Conservation (phyloP, 2,888 invertebrate species). For the Caenorhabditis doughertyi region DNA sequence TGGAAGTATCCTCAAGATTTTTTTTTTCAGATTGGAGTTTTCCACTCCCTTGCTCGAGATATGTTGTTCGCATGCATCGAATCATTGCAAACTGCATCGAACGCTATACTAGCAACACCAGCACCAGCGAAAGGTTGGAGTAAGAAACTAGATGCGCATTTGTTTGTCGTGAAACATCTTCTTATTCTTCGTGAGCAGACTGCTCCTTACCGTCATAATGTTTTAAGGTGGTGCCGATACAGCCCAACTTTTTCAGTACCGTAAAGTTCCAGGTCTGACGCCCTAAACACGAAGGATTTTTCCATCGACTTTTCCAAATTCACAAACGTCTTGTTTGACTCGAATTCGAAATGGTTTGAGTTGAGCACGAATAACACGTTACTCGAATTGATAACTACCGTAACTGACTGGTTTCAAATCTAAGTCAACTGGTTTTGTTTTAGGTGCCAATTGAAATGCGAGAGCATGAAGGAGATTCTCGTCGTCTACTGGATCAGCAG, state of each 20-base stretch:
- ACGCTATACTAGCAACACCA: slow-evolving; percentile 87
- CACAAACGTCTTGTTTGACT: slow-evolving; percentile 84
- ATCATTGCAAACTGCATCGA: slow-evolving; percentile 90
- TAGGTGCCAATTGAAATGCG: slow-evolving; percentile 94
- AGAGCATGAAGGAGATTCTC: slow-evolving; percentile 94
- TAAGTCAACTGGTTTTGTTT: background rate
- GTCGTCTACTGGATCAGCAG: slow-evolving; percentile 95
- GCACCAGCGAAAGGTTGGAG: slow-evolving; percentile 55
- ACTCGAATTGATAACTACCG: slow-evolving; percentile 89
- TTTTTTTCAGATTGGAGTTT: slow-evolving; percentile 89
- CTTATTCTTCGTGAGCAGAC: slow-evolving; percentile 97
- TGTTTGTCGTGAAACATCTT: slow-evolving; percentile 98
- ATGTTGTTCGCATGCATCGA: slow-evolving; percentile 93
- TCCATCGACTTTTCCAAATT: slow-evolving; percentile 94
- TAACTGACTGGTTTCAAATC: slow-evolving; percentile 67
- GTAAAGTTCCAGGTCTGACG: slow-evolving; percentile 84
- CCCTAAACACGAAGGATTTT: slow-evolving; percentile 92
- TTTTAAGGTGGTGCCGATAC: slow-evolving; percentile 47
- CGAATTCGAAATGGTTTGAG: slow-evolving; percentile 88
- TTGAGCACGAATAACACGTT: slow-evolving; percentile 92
- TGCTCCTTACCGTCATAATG: slow-evolving; percentile 87
- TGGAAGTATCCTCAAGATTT: background rate
- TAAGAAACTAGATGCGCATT: slow-evolving; percentile 90
- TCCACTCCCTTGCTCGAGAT: slow-evolving; percentile 97
- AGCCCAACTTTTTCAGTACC: background rate